Percentiles rank a stretch among this genome's conserved stretches.
Conservation (phyloP, 1,140 invertebrate species). For the Zeugodacus cucurbitae region DNA sequence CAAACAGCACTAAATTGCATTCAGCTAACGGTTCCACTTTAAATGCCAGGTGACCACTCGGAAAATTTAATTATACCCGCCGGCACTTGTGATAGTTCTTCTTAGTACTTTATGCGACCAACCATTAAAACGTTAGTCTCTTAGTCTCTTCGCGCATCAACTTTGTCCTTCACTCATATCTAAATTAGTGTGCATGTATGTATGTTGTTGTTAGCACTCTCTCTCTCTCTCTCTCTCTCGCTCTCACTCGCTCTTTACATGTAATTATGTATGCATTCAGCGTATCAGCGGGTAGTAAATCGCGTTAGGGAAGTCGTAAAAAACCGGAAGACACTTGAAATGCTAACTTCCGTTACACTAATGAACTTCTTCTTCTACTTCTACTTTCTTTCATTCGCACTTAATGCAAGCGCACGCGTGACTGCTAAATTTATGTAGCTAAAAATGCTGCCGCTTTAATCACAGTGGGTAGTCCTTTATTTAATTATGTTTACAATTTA, state of each 20-base stretch:
- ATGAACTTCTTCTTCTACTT: neutral
- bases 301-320: slow-evolving; percentile 27
- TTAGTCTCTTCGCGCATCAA: neutral
- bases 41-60: slow-evolving; percentile 19
- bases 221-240: no score
- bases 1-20: neutral
- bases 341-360: neutral
- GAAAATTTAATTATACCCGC: slow-evolving; percentile 32
- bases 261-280: neutral
- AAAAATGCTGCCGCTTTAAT: neutral
- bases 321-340: slow-evolving; percentile 20
- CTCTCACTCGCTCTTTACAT: neutral
- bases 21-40: neutral
- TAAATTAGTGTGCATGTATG: neutral
- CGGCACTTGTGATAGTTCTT: neutral
- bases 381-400: neutral
- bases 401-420: neutral
- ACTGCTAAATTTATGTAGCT: neutral
- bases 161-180: neutral
- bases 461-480: neutral
- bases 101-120: neutral
- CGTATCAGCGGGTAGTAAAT: neutral
- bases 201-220: neutral
- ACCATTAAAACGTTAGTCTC: slow-evolving; percentile 10
- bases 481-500: slow-evolving; percentile 22